Evolutionary conservation across 1,140 invertebrate genomes (phyloP).

Genomic region (Plodia interpunctella): DNA sequence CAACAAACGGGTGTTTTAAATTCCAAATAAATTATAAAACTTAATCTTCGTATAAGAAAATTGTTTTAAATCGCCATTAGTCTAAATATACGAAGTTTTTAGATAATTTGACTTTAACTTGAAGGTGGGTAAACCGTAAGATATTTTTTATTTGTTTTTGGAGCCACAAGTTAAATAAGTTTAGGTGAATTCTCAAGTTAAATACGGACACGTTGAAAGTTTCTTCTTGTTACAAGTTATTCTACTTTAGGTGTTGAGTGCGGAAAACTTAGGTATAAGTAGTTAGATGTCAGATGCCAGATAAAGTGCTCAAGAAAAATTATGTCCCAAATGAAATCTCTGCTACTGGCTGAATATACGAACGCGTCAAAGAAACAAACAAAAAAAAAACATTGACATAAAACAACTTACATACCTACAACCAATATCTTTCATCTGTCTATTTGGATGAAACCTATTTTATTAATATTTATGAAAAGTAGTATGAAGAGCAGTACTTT

Average conservation of each 20-base stretch:
- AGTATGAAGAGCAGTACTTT: too few species aligned
- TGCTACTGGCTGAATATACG: too few species aligned
- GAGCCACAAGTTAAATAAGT: slow-evolving; percentile 7
- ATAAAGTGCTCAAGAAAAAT: background rate
- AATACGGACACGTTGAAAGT: slow-evolving; percentile 1
- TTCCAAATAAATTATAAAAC: too few species aligned
- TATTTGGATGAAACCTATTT: too few species aligned
- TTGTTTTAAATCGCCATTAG: too few species aligned
- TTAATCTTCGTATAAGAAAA: too few species aligned
- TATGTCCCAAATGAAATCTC: background rate
- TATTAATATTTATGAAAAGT: too few species aligned
- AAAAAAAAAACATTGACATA: too few species aligned
- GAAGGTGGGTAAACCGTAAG: background rate
- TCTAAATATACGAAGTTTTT: background rate
- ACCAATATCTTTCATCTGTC: too few species aligned
- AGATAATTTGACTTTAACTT: background rate
- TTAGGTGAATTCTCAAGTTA: background rate
- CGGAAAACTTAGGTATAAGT: background rate
- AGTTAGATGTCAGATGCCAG: background rate
- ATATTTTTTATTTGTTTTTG: slow-evolving; percentile 8
- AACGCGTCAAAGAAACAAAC: too few species aligned
- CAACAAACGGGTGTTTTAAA: too few species aligned
- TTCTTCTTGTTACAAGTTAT: slow-evolving; percentile 2
- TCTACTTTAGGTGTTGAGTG: background rate
- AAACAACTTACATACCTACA: too few species aligned